Conservation (phyloP, 30 jellyfish, hydroid and myxozoan genomes). For the Cassiopea andromeda region DNA sequence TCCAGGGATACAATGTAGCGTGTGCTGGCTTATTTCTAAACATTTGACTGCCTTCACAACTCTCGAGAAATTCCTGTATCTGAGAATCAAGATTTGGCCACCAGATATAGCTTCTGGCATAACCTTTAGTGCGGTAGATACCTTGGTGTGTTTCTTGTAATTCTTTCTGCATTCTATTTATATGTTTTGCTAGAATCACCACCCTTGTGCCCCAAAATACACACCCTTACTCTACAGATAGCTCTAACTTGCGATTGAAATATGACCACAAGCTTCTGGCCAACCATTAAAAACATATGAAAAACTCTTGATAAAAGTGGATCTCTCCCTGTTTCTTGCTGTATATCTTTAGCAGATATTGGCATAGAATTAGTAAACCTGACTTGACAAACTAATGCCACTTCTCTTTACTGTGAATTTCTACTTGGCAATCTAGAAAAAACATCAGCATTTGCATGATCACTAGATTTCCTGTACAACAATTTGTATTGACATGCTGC, state of each 20-base stretch:
- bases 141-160: constrained; percentile 57
- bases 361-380: constrained; percentile 22
- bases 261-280: constrained; percentile 48
- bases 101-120: constrained; percentile 48
- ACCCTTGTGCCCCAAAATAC: constrained; percentile 58
- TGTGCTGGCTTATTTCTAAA: constrained; percentile 25
- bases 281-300: constrained; percentile 23
- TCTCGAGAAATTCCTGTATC: constrained; percentile 18
- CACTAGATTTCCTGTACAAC: constrained; percentile 19
- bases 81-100: constrained; percentile 4
- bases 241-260: constrained; percentile 33
- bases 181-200: constrained; percentile 28
- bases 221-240: constrained; percentile 7
- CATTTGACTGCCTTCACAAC: constrained; percentile 36
- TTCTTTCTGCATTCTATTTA: constrained; percentile 25
- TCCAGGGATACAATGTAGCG: constrained; percentile 17
- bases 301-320: constrained; percentile 39
- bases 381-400: constrained; percentile 1
- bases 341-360: constrained; percentile 37
- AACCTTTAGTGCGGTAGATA: constrained; percentile 27
- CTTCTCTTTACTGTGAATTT: constrained; percentile 11
- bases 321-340: constrained; percentile 41
- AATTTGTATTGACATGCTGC: constrained; percentile 32
- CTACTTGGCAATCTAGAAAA: constrained; percentile 26
- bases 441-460: constrained; percentile 49